Percentiles rank a stretch among this genome's conserved stretches.
phyloP scores from a whole-genome alignment of 2,113 vertebrate species.

The Oophaga pumilio region DNA sequence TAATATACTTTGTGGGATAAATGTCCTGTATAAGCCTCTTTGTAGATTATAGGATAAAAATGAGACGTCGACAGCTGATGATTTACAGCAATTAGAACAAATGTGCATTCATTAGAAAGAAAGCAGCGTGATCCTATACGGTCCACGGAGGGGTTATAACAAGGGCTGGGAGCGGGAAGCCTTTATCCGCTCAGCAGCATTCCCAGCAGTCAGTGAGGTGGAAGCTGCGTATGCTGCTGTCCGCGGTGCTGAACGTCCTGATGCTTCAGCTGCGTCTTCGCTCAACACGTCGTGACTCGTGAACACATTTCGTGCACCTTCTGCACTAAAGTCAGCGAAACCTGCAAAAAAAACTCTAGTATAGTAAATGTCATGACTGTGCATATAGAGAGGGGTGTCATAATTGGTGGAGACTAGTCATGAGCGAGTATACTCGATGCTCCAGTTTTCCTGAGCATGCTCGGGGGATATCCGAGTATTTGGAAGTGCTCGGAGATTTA shows the following conservation, averaged over 20 bases:
- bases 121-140: background rate
- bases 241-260: background rate
- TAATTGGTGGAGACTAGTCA: no score
- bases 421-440: no score
- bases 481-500: no score
- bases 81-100: background rate
- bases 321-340: background rate
- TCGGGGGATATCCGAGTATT: no score
- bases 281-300: background rate
- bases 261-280: background rate
- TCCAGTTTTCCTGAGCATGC: no score
- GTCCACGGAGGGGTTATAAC: background rate
- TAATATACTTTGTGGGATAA: background rate
- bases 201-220: background rate
- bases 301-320: background rate
- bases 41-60: background rate
- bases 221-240: conserved; percentile 16
- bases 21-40: background rate
- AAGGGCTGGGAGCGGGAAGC: background rate
- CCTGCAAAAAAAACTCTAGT: background rate
- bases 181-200: background rate
- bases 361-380: background rate
- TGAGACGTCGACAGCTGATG: background rate
- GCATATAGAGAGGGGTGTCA: background rate
- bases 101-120: background rate